These are phyloP conservation scores for Cydia pomonella DNA, from an alignment of 1,140 invertebrate genomes.

Conservation along the genomic window DNA sequence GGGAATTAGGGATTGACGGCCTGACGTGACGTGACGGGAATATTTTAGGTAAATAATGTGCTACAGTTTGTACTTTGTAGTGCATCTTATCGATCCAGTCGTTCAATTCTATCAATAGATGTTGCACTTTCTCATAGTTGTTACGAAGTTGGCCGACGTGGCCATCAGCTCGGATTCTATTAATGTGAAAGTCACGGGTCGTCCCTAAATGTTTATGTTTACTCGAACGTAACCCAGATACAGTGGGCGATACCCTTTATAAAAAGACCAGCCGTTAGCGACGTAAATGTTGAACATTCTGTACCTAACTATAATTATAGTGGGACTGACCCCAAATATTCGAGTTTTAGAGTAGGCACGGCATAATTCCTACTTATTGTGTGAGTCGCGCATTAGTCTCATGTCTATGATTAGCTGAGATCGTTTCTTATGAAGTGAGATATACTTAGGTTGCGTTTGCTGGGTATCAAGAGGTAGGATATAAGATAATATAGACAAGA, in stretches of 20 bases:
- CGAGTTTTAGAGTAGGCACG: slow-evolving; percentile 1
- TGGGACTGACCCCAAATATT: slow-evolving; percentile 24
- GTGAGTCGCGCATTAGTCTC: slow-evolving; percentile 8
- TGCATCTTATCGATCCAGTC: not conserved
- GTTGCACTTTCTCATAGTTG: not conserved
- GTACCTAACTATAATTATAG: slow-evolving; percentile 37
- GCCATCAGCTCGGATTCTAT: not conserved
- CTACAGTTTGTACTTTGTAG: no score
- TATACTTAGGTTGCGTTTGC: not conserved
- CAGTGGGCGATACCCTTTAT: slow-evolving; percentile 41
- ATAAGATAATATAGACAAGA: no score
- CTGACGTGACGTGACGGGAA: no score
- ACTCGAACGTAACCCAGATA: slow-evolving; percentile 58
- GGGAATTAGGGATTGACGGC: no score
- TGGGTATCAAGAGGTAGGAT: not conserved
- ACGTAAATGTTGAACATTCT: slow-evolving; percentile 41
- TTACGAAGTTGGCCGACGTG: not conserved
- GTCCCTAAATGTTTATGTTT: slow-evolving; percentile 53
- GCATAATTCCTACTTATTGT: slow-evolving; percentile 13
- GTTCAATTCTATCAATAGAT: not conserved
- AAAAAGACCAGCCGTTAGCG: slow-evolving; percentile 30
- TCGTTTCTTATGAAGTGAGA: slow-evolving; percentile 5
- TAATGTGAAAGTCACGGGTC: slow-evolving; percentile 50
- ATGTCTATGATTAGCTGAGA: slow-evolving; percentile 11
- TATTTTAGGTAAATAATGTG: no score